Conservation (phyloP, 2,888 invertebrate genomes). For the Entomobrya multifasciata region DNA sequence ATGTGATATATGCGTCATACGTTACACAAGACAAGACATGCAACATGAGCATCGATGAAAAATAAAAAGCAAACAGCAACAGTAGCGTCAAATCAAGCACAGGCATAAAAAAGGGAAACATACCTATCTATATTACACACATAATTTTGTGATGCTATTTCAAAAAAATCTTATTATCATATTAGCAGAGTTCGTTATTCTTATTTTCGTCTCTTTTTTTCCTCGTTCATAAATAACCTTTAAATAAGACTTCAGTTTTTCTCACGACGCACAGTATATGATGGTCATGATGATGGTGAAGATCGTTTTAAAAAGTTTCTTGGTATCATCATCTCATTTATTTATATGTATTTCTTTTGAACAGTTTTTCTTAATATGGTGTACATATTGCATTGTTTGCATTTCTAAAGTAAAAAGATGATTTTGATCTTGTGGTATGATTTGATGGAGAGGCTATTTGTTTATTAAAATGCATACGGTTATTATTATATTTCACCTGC, state of each 20-base stretch:
- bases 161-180: neutral
- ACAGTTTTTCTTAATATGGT: conserved; percentile 39
- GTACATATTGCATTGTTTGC: conserved; percentile 22
- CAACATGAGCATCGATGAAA: neutral
- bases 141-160: neutral
- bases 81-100: conserved; percentile 22
- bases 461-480: neutral
- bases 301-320: conserved; percentile 7
- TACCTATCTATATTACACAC: neutral
- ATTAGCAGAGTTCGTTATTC: no score
- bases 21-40: neutral
- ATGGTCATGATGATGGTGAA: neutral
- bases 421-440: no score
- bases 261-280: conserved; percentile 60
- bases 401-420: conserved; percentile 11
- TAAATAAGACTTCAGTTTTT: conserved; percentile 49
- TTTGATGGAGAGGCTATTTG: no score
- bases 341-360: conserved; percentile 30
- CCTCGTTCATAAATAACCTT: conserved; percentile 21
- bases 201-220: conserved; percentile 28
- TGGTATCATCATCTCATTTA: conserved; percentile 40
- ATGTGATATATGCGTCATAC: conserved; percentile 7
- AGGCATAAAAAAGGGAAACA: neutral
- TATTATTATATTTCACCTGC: conserved; percentile 37
- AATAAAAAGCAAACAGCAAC: neutral